phyloP scores from a whole-genome alignment of 2,888 invertebrate genomes.

The Antitype chi region DNA sequence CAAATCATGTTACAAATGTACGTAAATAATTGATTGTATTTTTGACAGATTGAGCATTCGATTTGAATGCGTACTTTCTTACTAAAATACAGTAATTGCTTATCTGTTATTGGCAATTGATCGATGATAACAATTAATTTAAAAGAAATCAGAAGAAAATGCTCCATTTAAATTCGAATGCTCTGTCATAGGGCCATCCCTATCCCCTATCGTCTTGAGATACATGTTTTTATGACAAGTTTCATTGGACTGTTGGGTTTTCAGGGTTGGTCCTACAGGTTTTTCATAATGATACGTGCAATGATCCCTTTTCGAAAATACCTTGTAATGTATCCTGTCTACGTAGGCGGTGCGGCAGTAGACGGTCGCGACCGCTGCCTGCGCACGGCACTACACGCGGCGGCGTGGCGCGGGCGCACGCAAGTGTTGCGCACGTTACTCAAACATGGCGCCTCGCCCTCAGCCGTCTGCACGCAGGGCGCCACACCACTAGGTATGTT shows the following conservation, averaged over 20 bases:
- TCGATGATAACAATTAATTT: not conserved
- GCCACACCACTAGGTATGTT: slow-evolving; percentile 95
- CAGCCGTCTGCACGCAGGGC: slow-evolving; percentile 98
- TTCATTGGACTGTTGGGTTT: not conserved
- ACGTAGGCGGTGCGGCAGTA: slow-evolving; percentile 94
- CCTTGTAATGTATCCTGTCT: not conserved
- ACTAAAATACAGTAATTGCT: not conserved
- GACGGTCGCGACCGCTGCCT: slow-evolving; percentile 97
- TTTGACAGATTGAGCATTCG: not conserved
- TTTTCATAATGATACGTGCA: not conserved
- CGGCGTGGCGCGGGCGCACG: slow-evolving; percentile 98
- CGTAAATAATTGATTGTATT: not conserved
- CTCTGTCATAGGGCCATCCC: not conserved
- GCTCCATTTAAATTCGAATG: not conserved
- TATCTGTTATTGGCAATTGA: not conserved
- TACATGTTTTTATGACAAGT: not conserved
- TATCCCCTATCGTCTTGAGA: not conserved
- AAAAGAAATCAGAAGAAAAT: not conserved
- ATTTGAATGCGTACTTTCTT: not conserved
- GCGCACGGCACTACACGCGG: slow-evolving; percentile 97
- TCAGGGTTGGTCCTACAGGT: too few species aligned
- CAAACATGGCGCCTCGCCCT: slow-evolving; percentile 95
- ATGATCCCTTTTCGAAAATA: not conserved
- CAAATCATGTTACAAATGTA: not conserved
- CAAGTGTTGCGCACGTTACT: slow-evolving; percentile 95